Conservation (phyloP, 1,140 invertebrate genomes). For the Homarus americanus region DNA sequence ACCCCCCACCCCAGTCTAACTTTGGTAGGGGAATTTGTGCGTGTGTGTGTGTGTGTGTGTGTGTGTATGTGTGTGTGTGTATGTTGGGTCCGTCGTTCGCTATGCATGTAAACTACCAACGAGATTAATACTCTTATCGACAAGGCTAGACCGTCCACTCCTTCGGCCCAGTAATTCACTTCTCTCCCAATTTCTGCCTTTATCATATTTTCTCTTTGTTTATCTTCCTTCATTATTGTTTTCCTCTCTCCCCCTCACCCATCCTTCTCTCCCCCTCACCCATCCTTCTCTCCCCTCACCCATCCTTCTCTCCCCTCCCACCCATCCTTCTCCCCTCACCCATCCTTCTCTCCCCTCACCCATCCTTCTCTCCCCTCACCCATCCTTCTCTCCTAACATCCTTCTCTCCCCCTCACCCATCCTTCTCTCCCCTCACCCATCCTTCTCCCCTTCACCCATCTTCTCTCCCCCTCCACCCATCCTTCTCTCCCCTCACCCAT, state of each 20-base stretch:
- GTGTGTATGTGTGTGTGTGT: too few relatives aligned
- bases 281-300: background rate
- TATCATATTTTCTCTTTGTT: too few relatives aligned
- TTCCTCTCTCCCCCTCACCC: background rate
- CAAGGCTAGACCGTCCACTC: too few relatives aligned
- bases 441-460: background rate
- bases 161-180: too few relatives aligned
- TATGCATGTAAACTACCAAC: too few relatives aligned
- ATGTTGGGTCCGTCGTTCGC: too few relatives aligned
- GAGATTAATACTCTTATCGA: too few relatives aligned
- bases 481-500: background rate
- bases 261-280: background rate
- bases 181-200: too few relatives aligned
- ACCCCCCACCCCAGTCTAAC: too few relatives aligned
- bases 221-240: too few relatives aligned
- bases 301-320: background rate
- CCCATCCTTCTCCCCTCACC: background rate
- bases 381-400: background rate
- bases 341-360: background rate
- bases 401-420: background rate
- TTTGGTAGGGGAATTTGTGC: too few relatives aligned
- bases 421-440: background rate
- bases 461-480: background rate
- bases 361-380: background rate
- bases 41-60: too few relatives aligned